Percentiles rank a stretch among this genome's conserved stretches.
Evolutionary conservation across 2,113 vertebrate species (phyloP).

Genomic region (Melanostigma gelatinosum): DNA sequence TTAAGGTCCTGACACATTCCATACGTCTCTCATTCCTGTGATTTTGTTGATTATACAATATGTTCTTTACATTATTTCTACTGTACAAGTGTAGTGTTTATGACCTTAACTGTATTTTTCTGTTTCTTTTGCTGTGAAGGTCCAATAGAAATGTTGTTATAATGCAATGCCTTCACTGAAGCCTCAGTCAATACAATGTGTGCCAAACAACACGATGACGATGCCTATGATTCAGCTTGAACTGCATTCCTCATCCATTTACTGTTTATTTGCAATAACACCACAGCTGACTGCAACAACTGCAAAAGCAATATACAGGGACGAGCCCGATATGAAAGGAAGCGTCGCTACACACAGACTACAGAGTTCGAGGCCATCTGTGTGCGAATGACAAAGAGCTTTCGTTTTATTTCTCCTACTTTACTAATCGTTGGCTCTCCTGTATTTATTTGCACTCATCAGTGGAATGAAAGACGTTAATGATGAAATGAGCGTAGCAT

Average conservation of each 20-base stretch:
- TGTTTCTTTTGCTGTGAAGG: neutral
- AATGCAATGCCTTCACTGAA: neutral
- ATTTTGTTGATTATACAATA: neutral
- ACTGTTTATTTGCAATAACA: conserved; percentile 49
- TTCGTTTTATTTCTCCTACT: conserved; percentile 13
- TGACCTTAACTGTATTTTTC: neutral
- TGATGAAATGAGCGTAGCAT: conserved; percentile 70
- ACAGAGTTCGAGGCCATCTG: conserved; percentile 66
- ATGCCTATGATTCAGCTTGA: conserved; percentile 20
- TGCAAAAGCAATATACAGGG: conserved; percentile 30
- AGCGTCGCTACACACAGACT: conserved; percentile 58
- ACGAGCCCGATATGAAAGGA: conserved; percentile 39
- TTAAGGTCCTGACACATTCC: conserved; percentile 21
- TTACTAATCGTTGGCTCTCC: conserved; percentile 44
- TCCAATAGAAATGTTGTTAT: neutral
- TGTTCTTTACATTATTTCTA: neutral
- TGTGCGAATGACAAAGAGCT: conserved; percentile 28
- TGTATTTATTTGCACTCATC: conserved; percentile 59
- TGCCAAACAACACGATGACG: conserved; percentile 7
- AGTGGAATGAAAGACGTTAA: conserved; percentile 61
- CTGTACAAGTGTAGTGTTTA: neutral
- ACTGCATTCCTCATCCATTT: neutral
- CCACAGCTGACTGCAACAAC: conserved; percentile 47
- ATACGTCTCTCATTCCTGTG: neutral
- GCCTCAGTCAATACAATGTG: neutral